phyloP scores from a whole-genome alignment of 2,888 invertebrate species.

The Cephus runcator region DNA sequence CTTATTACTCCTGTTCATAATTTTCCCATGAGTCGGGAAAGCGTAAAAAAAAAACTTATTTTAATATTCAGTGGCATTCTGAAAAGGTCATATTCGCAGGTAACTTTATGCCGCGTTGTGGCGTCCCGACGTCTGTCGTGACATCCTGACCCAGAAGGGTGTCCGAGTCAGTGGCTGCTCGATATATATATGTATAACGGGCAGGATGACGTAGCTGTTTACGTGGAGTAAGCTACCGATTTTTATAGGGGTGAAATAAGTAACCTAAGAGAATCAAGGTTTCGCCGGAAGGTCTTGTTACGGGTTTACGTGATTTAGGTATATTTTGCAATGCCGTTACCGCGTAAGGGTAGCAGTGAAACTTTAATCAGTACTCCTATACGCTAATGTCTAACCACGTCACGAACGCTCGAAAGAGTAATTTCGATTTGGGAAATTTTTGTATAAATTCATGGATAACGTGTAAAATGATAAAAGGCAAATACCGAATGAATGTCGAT shows the following conservation, averaged over 20 bases:
- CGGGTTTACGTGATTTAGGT: not conserved
- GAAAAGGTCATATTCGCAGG: conserved; percentile 1
- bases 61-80: conserved; percentile 4
- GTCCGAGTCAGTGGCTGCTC: not conserved
- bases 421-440: not conserved
- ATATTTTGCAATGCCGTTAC: not conserved
- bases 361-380: not conserved
- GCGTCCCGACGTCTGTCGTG: not conserved
- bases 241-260: not conserved
- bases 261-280: not conserved
- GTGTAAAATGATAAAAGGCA: not conserved
- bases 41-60: not conserved
- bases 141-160: conserved; percentile 7
- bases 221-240: not conserved
- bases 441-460: not conserved
- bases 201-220: not conserved
- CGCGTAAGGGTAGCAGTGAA: not conserved
- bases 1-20: not conserved
- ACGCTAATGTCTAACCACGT: not conserved
- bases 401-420: not conserved
- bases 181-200: not conserved
- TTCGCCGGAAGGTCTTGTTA: not conserved
- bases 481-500: not conserved
- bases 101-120: conserved; percentile 4
- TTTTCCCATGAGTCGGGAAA: not conserved